Conservation (phyloP, 35 echinoderm and acorn worm genomes). For the Chiridota heheva region DNA sequence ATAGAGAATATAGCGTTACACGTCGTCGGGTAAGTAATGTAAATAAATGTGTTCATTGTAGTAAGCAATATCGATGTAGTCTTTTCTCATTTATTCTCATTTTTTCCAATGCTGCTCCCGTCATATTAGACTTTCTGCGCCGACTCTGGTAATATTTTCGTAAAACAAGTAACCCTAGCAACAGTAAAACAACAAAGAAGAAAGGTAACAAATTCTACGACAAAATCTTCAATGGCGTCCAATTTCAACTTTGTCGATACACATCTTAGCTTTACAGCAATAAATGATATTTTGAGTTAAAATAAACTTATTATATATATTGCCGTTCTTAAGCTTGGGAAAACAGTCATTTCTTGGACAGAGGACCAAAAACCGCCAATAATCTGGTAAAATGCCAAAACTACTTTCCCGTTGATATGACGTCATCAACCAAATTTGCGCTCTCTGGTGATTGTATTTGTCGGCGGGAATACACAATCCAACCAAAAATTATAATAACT, state of each 20-base stretch:
- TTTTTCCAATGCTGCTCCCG: neutral
- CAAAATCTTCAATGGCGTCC: neutral
- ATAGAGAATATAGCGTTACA: constrained; percentile 17
- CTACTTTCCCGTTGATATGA: neutral
- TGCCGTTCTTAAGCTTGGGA: neutral
- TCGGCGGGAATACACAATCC: neutral
- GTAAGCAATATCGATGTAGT: constrained; percentile 14
- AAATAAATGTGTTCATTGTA: too few species aligned
- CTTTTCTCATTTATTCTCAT: neutral
- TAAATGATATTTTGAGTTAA: neutral
- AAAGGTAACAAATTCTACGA: neutral
- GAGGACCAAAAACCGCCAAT: constrained; percentile 20
- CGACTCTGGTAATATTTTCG: neutral
- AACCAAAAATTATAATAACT: neutral
- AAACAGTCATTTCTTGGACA: neutral
- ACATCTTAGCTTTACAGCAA: constrained; percentile 14
- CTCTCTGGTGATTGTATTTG: neutral
- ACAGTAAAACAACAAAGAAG: neutral
- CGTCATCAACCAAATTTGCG: neutral
- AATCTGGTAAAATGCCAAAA: neutral
- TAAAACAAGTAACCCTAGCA: neutral
- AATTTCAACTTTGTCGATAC: neutral
- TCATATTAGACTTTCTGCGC: neutral
- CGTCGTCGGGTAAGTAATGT: constrained; percentile 5
- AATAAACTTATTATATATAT: neutral